Conservation (phyloP, 2,888 invertebrate species). For the Epicampocera succincta region DNA sequence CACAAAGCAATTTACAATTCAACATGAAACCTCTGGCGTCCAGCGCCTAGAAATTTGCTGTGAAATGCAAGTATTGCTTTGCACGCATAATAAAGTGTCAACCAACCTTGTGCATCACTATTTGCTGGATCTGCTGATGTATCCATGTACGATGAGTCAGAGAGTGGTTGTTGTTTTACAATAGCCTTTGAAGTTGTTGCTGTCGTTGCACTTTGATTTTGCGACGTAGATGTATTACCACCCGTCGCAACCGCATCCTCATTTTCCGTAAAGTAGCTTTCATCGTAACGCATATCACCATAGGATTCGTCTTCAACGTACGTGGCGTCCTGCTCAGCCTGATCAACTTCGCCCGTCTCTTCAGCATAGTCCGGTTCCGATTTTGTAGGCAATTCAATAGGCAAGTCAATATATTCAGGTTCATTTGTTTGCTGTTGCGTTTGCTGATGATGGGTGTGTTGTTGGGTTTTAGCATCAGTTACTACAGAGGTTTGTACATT, state of each 20-base stretch:
- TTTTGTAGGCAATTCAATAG: constrained; percentile 84
- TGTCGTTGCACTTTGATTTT: constrained; percentile 70
- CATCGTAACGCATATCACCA: constrained; percentile 84
- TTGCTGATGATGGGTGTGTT: constrained; percentile 57
- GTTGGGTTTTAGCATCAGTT: constrained; percentile 67
- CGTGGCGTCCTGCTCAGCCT: constrained; percentile 85
- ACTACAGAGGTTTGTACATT: constrained; percentile 83
- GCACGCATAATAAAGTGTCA: constrained; percentile 57
- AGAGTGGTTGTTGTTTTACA: constrained; percentile 77
- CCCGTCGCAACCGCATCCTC: constrained; percentile 77
- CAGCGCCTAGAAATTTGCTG: constrained; percentile 59
- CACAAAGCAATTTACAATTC: constrained; percentile 51
- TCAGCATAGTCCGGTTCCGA: constrained; percentile 87
- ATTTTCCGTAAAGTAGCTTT: constrained; percentile 82
- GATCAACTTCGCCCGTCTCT: constrained; percentile 85
- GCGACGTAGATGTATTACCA: constrained; percentile 64
- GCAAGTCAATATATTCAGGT: constrained; percentile 82
- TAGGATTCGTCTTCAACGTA: constrained; percentile 87
- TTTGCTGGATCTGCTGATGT: constrained; percentile 80
- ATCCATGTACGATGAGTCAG: constrained; percentile 80
- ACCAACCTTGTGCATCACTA: constrained; percentile 82
- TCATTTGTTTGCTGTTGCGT: constrained; percentile 75
- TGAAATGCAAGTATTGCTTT: constrained; percentile 30
- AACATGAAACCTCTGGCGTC: constrained; percentile 56
- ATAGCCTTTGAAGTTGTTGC: constrained; percentile 80